Base-by-base conservation (phyloP, 2,888 invertebrate genomes). In the Xestia rhomboidea region DNA sequence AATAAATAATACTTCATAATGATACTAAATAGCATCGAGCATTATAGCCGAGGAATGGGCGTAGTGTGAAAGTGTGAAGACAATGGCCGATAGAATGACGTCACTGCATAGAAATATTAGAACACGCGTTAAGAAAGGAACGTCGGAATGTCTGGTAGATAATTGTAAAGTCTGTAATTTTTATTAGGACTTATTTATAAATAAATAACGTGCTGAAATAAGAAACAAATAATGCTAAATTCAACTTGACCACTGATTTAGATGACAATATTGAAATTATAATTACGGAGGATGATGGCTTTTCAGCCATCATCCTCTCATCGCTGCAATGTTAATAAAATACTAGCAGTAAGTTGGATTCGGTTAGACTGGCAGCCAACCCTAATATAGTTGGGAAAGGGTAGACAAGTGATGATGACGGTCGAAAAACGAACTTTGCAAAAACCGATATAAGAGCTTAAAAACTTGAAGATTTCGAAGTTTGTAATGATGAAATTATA, bases 1-100 rank as follows among this genome's bases (percentile, higher is more conserved):
- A 76, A 75, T 78, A 79, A 71, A 75, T 69, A n/a, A 44, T 68
- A 44, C 15, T 69, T 70, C 60, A 24, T 46, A 71, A 63, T 30
- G 24, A 60, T 57, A 64, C 18, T 78, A 66, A 73, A 73, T 76
- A 68, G 62, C 21, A 51, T 27, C 38, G 30, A 71, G 75, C 51
- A 74, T 79, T 68, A 79, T 67, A 30, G 11, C 11, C 46, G 34
- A 73, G 79, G 76, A 73, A 83, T 83, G 73, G 73, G 24, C 41
- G 46, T 79, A 15, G 21, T 79, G 88, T 79, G 84, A 86, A 88
- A 88, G 80, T 79, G 64, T 27, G 38, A 76, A 79, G n/a, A 88
- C 87, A 87, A 87, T 86, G 71, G 68, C 27, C 73, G 67, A 64
- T 75, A 4, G 21, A 27, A 34, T 82, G 74, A 87, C 82, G 88